phyloP scores from a whole-genome alignment of 2,888 invertebrate species.

The Drosophila birchii region DNA sequence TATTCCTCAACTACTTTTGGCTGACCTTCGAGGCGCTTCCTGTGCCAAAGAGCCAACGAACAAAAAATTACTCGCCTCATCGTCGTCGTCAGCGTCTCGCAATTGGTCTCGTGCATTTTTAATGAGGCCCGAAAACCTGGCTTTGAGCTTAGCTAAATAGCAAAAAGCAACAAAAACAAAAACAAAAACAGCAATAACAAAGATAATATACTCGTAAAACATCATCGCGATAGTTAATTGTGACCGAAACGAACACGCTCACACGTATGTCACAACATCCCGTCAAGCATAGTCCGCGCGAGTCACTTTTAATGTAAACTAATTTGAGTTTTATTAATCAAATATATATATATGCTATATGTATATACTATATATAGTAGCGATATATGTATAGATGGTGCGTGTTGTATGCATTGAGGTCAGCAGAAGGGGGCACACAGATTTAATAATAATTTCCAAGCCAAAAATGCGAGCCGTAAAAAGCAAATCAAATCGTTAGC shows the following conservation, averaged over 20 bases:
- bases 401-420: conserved; percentile 56
- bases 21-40: conserved; percentile 37
- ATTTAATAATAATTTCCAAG: conserved; percentile 31
- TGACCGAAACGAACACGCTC: conserved; percentile 28
- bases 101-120: conserved; percentile 44
- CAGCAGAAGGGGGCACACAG: conserved; percentile 44
- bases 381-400: neutral
- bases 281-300: conserved; percentile 20
- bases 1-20: conserved; percentile 14
- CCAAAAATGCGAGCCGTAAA: conserved; percentile 30
- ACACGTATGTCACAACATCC: conserved; percentile 45
- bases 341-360: conserved; percentile 36
- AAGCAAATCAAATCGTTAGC: conserved; percentile 5
- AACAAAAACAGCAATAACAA: conserved; percentile 17
- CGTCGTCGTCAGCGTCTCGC: conserved; percentile 14
- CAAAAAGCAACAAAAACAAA: neutral
- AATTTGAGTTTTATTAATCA: conserved; percentile 53
- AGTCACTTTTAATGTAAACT: conserved; percentile 38
- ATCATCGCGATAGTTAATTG: conserved; percentile 42
- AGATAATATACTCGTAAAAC: conserved; percentile 25
- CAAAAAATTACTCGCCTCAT: conserved; percentile 20
- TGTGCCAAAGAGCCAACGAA: conserved; percentile 28
- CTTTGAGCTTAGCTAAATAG: conserved; percentile 19
- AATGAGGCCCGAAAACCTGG: conserved; percentile 40
- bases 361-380: conserved; percentile 41